These are phyloP conservation scores for Heliconius charithonia DNA, from an alignment of 2,888 invertebrate genomes.

Conservation along the genomic window DNA sequence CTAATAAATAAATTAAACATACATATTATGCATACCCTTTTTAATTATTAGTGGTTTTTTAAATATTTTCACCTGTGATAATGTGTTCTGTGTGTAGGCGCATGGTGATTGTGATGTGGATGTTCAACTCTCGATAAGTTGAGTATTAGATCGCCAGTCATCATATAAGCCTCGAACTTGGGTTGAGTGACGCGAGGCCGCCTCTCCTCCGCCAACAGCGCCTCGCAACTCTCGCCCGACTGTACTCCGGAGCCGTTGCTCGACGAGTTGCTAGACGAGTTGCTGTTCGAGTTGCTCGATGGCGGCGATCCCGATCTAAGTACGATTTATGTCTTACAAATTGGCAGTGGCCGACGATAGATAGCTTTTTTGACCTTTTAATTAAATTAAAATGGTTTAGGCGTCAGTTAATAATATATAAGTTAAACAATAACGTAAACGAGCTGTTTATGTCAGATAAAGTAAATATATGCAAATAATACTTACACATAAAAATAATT, in stretches of 20 bases:
- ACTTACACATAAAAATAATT: not conserved
- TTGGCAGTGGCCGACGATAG: slow-evolving; percentile 13
- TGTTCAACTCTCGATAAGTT: slow-evolving; percentile 94
- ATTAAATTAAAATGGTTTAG: slow-evolving; percentile 21
- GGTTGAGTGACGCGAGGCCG: slow-evolving; percentile 70
- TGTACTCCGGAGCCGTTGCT: slow-evolving; percentile 81
- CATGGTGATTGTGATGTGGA: slow-evolving; percentile 82
- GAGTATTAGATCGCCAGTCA: slow-evolving; percentile 98
- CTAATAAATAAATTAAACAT: not conserved
- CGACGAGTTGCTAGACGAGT: slow-evolving; percentile 75
- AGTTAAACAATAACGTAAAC: not conserved
- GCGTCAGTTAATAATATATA: not conserved
- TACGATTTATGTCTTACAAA: slow-evolving; percentile 40
- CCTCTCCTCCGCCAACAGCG: slow-evolving; percentile 68
- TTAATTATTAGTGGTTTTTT: not conserved
- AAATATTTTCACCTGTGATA: slow-evolving; percentile 68
- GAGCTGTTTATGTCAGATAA: slow-evolving; percentile 4
- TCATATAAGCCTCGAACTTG: slow-evolving; percentile 97
- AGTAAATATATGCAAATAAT: not conserved
- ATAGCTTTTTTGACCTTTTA: slow-evolving; percentile 26
- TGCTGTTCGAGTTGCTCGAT: slow-evolving; percentile 76
- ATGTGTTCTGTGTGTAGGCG: slow-evolving; percentile 77
- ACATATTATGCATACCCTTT: not conserved
- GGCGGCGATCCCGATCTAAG: slow-evolving; percentile 71
- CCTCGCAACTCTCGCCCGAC: slow-evolving; percentile 81